Evolutionary conservation across 2,888 invertebrate species (phyloP), one percentile per base, ranked within the genome.

Genomic region (Nysson spinosus): DNA sequence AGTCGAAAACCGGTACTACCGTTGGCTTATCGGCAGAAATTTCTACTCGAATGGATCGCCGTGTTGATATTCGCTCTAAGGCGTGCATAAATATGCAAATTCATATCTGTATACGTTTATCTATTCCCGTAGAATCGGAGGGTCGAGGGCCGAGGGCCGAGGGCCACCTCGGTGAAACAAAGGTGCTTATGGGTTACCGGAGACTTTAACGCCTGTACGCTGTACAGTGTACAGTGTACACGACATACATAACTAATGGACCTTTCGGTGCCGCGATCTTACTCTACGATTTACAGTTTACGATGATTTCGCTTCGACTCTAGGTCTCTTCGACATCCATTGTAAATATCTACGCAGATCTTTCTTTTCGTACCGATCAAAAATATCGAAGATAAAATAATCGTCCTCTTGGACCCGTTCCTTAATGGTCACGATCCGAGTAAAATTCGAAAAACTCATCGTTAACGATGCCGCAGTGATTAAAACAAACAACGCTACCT

Each of bases 231-330:
- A 68, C 68, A 61, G 67, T 50, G 35, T 67, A 68, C 68, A 61
- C 68, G 68, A 61, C 51, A 61, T 68, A 67, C 68, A 68, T 67
- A 67, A 61, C 34, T 68, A 68, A 68, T 67, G 68, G 28, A 67
- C n/a, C 47, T 68, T 68, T 68, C 47, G 68, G 68, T 51, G 68
- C 32, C 44, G 22, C 35, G 26, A 26, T 57, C 43, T 49, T 52
- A 28, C 30, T n/a, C n/a, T n/a, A n/a, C n/a, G n/a, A n/a, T n/a
- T n/a, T n/a, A n/a, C n/a, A n/a, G n/a, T n/a, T n/a, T n/a, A n/a
- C 30, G 11, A n/a, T 30, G 11, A 11, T 30, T 24, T 34, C n/a
- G n/a, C 6, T n/a, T 4, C 28, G 6, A n/a, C n/a, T n/a, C n/a
- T n/a, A n/a, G n/a, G n/a, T n/a, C n/a, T n/a, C n/a, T n/a, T n/a